Evolutionary conservation across 2,113 vertebrate species (phyloP).

Genomic region (Apaloderma vittatum): DNA sequence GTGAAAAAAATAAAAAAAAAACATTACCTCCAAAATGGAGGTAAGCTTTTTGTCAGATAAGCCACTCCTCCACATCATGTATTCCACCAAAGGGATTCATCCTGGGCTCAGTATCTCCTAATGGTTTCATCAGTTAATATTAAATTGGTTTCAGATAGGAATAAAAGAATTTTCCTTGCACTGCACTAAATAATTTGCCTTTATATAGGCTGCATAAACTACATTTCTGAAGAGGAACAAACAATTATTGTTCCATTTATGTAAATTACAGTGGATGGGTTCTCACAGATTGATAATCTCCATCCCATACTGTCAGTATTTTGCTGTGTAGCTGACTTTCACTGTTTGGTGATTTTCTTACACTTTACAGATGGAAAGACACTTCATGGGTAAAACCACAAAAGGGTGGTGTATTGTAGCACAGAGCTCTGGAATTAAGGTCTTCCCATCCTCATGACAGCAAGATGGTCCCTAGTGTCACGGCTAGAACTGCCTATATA

Average conservation of each 20-base stretch:
- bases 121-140: conserved; percentile 55
- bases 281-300: neutral
- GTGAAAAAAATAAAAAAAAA: neutral
- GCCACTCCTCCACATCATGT: neutral
- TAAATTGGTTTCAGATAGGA: conserved; percentile 51
- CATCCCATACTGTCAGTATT: neutral
- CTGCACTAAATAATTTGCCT: conserved; percentile 33
- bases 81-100: neutral
- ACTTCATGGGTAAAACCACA: neutral
- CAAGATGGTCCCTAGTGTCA: neutral
- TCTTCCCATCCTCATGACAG: neutral
- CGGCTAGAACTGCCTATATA: neutral
- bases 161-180: conserved; percentile 7
- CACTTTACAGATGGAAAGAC: neutral
- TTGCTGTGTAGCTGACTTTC: neutral
- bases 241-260: conserved; percentile 38
- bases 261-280: neutral
- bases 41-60: conserved; percentile 46
- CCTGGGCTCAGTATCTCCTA: conserved; percentile 32
- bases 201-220: conserved; percentile 17
- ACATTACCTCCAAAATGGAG: conserved; percentile 46
- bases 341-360: neutral
- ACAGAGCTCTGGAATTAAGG: neutral
- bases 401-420: neutral
- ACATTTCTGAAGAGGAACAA: conserved; percentile 25